A percentile compares a stretch with the other conserved stretches of the same genome.
phyloP scores from a whole-genome alignment of 2,113 vertebrate genomes.

The Elephantulus edwardii region DNA sequence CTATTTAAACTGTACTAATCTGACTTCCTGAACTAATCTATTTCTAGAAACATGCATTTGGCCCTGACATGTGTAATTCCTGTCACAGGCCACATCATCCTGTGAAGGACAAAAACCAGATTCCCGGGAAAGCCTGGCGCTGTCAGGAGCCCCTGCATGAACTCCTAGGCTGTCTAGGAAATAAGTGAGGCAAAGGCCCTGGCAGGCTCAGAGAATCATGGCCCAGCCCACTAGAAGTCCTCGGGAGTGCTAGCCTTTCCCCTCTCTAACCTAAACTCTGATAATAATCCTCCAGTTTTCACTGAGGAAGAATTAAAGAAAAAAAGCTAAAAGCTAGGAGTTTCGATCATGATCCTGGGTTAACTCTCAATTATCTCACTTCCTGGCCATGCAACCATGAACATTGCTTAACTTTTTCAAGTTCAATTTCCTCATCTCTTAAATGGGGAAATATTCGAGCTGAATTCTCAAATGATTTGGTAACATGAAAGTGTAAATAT shows the following conservation, averaged over 20 bases:
- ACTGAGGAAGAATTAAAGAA: background rate
- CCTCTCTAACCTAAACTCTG: background rate
- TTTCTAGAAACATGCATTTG: constrained; percentile 65
- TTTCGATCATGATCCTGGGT: background rate
- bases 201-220: background rate
- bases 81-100: constrained; percentile 44
- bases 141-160: background rate
- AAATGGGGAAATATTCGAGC: background rate
- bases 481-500: background rate
- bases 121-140: background rate
- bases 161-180: background rate
- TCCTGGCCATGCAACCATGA: background rate
- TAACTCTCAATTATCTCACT: background rate
- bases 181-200: background rate
- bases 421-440: background rate
- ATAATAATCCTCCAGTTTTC: background rate
- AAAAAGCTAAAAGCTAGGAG: background rate
- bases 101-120: constrained; percentile 46
- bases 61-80: constrained; percentile 49
- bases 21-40: constrained; percentile 68
- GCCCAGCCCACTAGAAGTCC: background rate
- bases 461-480: background rate
- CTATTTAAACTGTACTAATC: constrained; percentile 65
- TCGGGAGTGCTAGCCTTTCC: background rate
- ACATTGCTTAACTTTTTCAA: background rate